Evolutionary conservation across 2,888 invertebrate species (phyloP).

Genomic region (Dicranocentrus wangi): DNA sequence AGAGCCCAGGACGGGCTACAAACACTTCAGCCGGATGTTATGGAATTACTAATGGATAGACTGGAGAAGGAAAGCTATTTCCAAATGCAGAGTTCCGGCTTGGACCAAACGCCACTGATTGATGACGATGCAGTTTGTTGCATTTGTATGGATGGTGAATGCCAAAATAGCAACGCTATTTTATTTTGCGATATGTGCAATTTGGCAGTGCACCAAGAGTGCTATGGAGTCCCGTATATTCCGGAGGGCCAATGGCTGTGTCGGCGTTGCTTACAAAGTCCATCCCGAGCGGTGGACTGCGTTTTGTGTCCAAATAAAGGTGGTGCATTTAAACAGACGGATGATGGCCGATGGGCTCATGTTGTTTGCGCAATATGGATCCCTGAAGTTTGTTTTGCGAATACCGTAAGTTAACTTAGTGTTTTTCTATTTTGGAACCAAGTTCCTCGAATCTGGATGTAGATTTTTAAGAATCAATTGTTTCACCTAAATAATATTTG

Average conservation of each 20-base stretch:
- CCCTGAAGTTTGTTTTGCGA: slow-evolving; percentile 41
- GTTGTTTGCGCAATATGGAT: slow-evolving; percentile 46
- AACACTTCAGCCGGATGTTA: slow-evolving; percentile 21
- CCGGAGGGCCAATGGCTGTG: slow-evolving; percentile 38
- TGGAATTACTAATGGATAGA: slow-evolving; percentile 45
- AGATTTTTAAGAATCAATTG: too few species aligned
- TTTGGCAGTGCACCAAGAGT: slow-evolving; percentile 93
- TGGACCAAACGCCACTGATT: slow-evolving; percentile 81
- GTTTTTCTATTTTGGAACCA: too few species aligned
- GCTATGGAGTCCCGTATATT: slow-evolving; percentile 75
- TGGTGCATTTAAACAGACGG: slow-evolving; percentile 41
- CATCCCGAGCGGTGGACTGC: slow-evolving; percentile 13
- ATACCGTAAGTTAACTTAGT: slow-evolving; percentile 18
- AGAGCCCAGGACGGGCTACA: neutral
- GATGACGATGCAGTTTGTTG: slow-evolving; percentile 99
- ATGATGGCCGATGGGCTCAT: slow-evolving; percentile 44
- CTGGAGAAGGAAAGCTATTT: slow-evolving; percentile 46
- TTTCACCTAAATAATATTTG: too few species aligned
- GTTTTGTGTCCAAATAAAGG: slow-evolving; percentile 41
- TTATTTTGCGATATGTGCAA: slow-evolving; percentile 99
- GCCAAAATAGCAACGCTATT: slow-evolving; percentile 98
- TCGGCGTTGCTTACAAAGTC: neutral
- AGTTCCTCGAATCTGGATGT: too few species aligned
- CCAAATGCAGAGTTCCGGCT: slow-evolving; percentile 28
- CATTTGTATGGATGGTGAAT: slow-evolving; percentile 99